Conservation (phyloP, 2,888 invertebrate genomes). For the Cerastoderma edule region DNA sequence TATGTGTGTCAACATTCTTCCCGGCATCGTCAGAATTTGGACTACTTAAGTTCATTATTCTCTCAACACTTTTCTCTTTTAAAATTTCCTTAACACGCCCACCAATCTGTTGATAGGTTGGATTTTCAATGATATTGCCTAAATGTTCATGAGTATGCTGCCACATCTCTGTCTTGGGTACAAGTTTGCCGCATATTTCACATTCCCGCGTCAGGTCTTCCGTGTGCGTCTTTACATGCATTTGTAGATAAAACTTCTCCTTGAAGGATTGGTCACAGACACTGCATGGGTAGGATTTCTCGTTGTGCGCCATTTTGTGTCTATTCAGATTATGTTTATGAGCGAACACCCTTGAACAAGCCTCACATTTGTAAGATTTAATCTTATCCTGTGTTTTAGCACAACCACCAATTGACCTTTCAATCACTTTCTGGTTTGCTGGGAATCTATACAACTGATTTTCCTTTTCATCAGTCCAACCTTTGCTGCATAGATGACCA, state of each 20-base stretch:
- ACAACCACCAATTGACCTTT: too few relatives aligned
- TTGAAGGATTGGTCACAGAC: conserved; percentile 44
- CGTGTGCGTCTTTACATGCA: conserved; percentile 50
- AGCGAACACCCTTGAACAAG: conserved; percentile 38
- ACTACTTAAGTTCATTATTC: not conserved
- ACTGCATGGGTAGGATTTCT: conserved; percentile 34
- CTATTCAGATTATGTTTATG: conserved; percentile 49
- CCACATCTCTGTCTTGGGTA: conserved; percentile 35
- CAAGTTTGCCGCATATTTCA: conserved; percentile 47
- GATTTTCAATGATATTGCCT: conserved; percentile 38
- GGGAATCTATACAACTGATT: too few relatives aligned
- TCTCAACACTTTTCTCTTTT: conserved; percentile 23
- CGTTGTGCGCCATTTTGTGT: conserved; percentile 52
- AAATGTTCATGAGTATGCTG: conserved; percentile 41
- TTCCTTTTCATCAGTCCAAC: too few relatives aligned
- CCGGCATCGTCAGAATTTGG: too few relatives aligned
- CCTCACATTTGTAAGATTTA: conserved; percentile 33
- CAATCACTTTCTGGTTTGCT: too few relatives aligned
- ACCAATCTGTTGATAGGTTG: conserved; percentile 53
- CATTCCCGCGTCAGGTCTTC: conserved; percentile 31
- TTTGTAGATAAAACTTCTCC: conserved; percentile 51
- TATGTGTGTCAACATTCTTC: too few relatives aligned
- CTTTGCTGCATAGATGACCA: too few relatives aligned
- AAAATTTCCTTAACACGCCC: conserved; percentile 44
- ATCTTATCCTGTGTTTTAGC: not conserved